Evolutionary conservation across 1,140 invertebrate species (phyloP), one percentile per base, ranked within the genome.

Genomic region (Habropoda laboriosa): DNA sequence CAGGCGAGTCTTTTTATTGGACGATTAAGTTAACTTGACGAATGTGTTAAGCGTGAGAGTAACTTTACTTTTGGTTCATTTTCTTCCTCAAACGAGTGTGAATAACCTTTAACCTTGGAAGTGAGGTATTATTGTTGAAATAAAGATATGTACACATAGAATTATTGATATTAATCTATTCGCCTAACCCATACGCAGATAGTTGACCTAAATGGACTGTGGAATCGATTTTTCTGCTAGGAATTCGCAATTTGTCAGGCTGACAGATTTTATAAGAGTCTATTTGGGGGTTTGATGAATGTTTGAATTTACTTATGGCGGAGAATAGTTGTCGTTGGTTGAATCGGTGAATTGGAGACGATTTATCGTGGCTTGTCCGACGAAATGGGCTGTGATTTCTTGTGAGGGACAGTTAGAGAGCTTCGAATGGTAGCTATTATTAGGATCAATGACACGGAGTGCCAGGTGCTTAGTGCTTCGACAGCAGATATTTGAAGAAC

Each of bases 311-410:
- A 42, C 38, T 63, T 42, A 42, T 7, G 12, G 3, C 1, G 21
- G 16, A 61, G 21, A 63, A 63, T n/a, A 35, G 13, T 7, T 7
- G 0, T 24, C 21, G 10, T n/a, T 16, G 35, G 12, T 24, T 10
- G 24, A 1, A n/a, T 32, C 42, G 18, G 27, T 21, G 42, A 66
- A 47, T 67, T 30, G 3, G 5, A 30, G 6, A 32, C 64, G 45
- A 67, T 67, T 67, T 67, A 67, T 67, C 64, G 21, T 6, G 3
- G 35, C 6, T n/a, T n/a, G 45, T 49, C 30, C 45, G 24, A 35
- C 30, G 10, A 45, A 67, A 35, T 35, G 64, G 30, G 18, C 6
- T 27, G 24, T 63, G 38, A 16, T 35, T 16, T 6, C 2, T 35
- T 24, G 0, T 1, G 1, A 47, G 27, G 13, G 32, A 30, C 7